Conservation (phyloP, 2,113 vertebrate genomes). For the Pao palembangensis region DNA sequence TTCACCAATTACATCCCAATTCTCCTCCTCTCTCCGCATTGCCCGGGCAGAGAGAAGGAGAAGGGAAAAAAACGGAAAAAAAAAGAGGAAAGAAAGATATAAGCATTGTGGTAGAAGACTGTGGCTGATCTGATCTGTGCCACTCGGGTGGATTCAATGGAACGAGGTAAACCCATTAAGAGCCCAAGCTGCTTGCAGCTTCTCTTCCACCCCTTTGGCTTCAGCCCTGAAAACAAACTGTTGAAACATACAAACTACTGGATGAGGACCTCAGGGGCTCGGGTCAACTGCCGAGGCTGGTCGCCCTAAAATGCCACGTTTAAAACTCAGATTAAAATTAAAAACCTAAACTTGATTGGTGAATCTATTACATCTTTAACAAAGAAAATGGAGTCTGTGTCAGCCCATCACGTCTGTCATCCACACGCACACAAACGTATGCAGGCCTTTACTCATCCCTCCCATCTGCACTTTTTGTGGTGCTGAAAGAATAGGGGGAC, state of each 20-base stretch:
- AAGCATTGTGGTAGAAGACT: constrained; percentile 74
- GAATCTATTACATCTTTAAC: background rate
- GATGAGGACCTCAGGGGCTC: constrained; percentile 82
- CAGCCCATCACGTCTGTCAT: background rate
- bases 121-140: constrained; percentile 88
- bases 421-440: constrained; percentile 28
- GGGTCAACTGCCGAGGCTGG: background rate
- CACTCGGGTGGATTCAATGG: constrained; percentile 89
- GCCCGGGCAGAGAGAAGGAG: constrained; percentile 78
- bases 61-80: constrained; percentile 47
- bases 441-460: constrained; percentile 37
- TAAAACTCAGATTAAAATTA: background rate
- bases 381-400: background rate
- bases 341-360: background rate
- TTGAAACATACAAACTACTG: constrained; percentile 91
- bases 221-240: constrained; percentile 92
- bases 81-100: constrained; percentile 59
- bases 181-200: constrained; percentile 75
- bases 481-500: constrained; percentile 93
- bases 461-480: constrained; percentile 79
- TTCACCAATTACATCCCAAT: constrained; percentile 96
- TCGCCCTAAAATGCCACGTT: constrained; percentile 8
- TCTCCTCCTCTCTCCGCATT: constrained; percentile 81
- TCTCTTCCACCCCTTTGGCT: constrained; percentile 71
- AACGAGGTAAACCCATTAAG: constrained; percentile 92